Evolutionary conservation across 2,113 vertebrate species (phyloP), one percentile per base, ranked within the genome.

Genomic region (Vidua chalybeata): DNA sequence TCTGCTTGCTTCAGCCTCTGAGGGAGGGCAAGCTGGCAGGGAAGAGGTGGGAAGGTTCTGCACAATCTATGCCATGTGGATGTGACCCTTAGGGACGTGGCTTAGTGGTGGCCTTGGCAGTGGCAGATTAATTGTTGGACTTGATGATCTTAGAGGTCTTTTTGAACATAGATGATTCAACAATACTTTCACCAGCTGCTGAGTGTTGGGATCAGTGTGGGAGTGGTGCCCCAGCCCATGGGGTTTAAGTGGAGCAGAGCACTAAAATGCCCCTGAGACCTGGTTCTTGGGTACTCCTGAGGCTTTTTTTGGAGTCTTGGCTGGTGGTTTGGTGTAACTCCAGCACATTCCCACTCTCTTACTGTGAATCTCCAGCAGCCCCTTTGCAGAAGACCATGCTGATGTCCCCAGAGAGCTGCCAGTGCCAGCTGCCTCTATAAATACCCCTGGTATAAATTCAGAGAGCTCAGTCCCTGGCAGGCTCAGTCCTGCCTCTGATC

Each of bases 381-480:
- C 48, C 61, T 63, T 81, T 82, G 62, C 10, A 2, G 54, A 91
- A 72, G 69, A 63, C 58, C 14, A 11, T 66, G 71, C 49, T 64
- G 72, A 14, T 75, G 37, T 81, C 91, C 80, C 49, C 10, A 1
- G 84, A 84, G 77, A 87, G 33, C 71, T 94, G 58, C 62, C 62
- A 66, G 87, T 89, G 86, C 89, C 81, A 91, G 84, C 84, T 94
- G 80, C 52, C 49, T 91, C 78, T 93, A 83, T 87, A 95, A 94
- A 96, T 95, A 96, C 28, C 74, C 26, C 31, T 87, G 77, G 77
- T 94, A 74, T 90, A 86, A 93, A 95, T 61, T 49, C 71, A 28
- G 66, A 76, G 79, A 54, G 41, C n/a, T 87, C 1, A 0, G 7
- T 64, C 78, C 49, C 78, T 90, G 67, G 71, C 87, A 90, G 72